These are phyloP conservation scores for Chloromyia formosa DNA, from an alignment of 2,888 invertebrate genomes.

Conservation along the genomic window DNA sequence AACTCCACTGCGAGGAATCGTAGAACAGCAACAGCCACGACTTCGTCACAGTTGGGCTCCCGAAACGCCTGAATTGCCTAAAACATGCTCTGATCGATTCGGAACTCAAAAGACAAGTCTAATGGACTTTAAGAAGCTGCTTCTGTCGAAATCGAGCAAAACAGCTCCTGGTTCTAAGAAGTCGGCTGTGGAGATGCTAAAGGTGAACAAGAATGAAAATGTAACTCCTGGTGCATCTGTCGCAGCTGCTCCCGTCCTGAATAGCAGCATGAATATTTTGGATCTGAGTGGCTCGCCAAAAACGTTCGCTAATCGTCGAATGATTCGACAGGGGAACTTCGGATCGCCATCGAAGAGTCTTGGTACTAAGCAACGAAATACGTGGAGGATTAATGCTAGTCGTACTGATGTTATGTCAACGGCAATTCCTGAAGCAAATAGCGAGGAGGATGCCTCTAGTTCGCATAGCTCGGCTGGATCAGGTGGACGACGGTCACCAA, in stretches of 20 bases:
- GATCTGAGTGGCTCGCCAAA: conserved; percentile 78
- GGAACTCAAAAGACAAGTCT: conserved; percentile 79
- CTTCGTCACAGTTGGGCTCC: conserved; percentile 73
- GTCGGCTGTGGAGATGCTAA: conserved; percentile 83
- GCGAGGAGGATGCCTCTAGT: conserved; percentile 78
- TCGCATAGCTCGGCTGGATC: conserved; percentile 71
- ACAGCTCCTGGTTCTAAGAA: conserved; percentile 68
- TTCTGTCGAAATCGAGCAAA: conserved; percentile 80
- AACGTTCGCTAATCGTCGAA: conserved; percentile 72
- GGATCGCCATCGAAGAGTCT: conserved; percentile 68
- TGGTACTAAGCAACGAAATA: conserved; percentile 69
- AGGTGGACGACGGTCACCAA: conserved; percentile 66
- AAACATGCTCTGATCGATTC: conserved; percentile 72
- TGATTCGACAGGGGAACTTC: conserved; percentile 65
- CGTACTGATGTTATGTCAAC: conserved; percentile 85
- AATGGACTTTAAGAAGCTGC: conserved; percentile 82
- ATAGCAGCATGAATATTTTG: conserved; percentile 70
- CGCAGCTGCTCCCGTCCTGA: conserved; percentile 51
- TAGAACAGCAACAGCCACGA: conserved; percentile 57
- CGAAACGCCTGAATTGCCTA: conserved; percentile 57
- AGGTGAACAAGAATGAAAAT: conserved; percentile 63
- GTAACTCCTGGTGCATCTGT: conserved; percentile 47
- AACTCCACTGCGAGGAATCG: conserved; percentile 61
- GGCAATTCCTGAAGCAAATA: conserved; percentile 84
- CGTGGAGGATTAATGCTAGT: conserved; percentile 78